Evolutionary conservation across 2,888 invertebrate genomes (phyloP).

Genomic region (Melieria picta): DNA sequence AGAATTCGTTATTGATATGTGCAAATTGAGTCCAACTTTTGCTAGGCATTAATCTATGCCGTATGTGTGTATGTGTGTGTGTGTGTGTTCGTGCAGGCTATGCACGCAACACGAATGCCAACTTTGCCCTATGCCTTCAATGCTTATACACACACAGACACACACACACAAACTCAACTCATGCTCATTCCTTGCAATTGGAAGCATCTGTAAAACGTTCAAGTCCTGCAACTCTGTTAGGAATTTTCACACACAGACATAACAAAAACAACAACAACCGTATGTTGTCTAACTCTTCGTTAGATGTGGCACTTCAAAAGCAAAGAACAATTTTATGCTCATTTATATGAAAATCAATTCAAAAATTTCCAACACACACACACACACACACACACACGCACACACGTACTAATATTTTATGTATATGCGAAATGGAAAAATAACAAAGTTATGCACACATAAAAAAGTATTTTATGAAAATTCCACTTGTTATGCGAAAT

Average conservation of each 20-base stretch:
- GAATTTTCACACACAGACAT: too few relatives aligned
- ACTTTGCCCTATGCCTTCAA: background rate
- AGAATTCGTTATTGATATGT: slow-evolving; percentile 3
- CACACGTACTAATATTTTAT: background rate
- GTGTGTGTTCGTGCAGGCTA: background rate
- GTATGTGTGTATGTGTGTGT: background rate
- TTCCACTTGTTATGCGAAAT: too few relatives aligned
- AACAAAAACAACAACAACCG: too few relatives aligned
- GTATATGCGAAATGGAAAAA: too few relatives aligned
- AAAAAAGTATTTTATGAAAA: too few relatives aligned
- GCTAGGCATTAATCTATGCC: background rate
- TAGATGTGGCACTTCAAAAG: too few relatives aligned
- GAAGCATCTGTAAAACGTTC: too few relatives aligned
- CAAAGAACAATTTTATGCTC: background rate
- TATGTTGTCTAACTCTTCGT: too few relatives aligned
- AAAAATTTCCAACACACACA: background rate
- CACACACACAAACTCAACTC: background rate
- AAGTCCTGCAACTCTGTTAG: too few relatives aligned
- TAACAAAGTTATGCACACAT: too few relatives aligned
- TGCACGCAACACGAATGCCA: background rate
- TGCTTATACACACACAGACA: background rate
- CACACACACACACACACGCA: background rate
- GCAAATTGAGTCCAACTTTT: slow-evolving; percentile 15
- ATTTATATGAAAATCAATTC: slow-evolving; percentile 14
- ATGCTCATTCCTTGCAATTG: too few relatives aligned